Percentiles rank a stretch among this genome's conserved stretches.
Conservation (phyloP, 1,140 invertebrate species). For the Diachasmimorpha longicaudata region DNA sequence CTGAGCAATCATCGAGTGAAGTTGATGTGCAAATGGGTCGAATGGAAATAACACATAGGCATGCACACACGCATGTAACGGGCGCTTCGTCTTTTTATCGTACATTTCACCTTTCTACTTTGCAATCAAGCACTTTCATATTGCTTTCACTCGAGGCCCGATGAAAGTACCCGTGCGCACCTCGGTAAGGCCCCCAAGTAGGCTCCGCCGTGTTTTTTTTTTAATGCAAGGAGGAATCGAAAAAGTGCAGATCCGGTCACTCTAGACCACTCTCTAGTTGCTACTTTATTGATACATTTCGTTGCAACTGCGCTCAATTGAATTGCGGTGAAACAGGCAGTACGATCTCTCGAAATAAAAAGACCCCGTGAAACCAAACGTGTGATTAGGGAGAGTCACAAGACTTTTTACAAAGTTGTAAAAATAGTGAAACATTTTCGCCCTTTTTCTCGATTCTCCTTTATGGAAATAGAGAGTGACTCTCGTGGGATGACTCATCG, state of each 20-base stretch:
- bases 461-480: too few relatives aligned
- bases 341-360: too few relatives aligned
- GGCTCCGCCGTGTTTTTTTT: slow-evolving; percentile 45
- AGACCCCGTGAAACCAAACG: too few relatives aligned
- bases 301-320: neutral
- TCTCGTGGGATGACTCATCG: too few relatives aligned
- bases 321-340: too few relatives aligned
- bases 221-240: slow-evolving; percentile 42
- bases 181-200: slow-evolving; percentile 50
- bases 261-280: slow-evolving; percentile 9
- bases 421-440: too few relatives aligned
- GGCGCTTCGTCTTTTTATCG: slow-evolving; percentile 58
- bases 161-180: slow-evolving; percentile 57
- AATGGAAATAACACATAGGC: slow-evolving; percentile 24
- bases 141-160: slow-evolving; percentile 62
- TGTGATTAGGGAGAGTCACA: too few relatives aligned
- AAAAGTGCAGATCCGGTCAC: slow-evolving; percentile 28
- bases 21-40: slow-evolving; percentile 49
- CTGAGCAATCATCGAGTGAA: neutral
- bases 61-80: slow-evolving; percentile 59
- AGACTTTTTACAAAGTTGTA: too few relatives aligned
- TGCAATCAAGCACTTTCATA: slow-evolving; percentile 65
- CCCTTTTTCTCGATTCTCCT: too few relatives aligned
- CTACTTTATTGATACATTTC: neutral
- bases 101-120: slow-evolving; percentile 66